Conservation (phyloP, 2,888 invertebrate genomes). For the Mimas tiliae region DNA sequence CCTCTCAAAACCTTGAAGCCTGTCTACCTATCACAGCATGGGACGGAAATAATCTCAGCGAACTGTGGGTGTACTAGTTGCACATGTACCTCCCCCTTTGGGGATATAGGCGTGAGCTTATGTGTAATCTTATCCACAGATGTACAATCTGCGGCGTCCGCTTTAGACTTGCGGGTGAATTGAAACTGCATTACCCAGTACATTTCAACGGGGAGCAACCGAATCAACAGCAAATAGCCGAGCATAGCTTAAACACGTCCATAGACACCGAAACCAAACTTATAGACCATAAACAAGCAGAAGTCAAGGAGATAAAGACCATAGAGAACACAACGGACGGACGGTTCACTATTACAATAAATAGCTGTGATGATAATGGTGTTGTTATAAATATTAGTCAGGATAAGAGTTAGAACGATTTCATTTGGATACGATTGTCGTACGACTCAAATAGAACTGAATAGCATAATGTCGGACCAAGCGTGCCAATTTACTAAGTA, state of each 20-base stretch:
- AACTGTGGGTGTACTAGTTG: too few relatives aligned
- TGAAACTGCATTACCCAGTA: slow-evolving; percentile 74
- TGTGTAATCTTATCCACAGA: slow-evolving; percentile 44
- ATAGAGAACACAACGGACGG: slow-evolving; percentile 36
- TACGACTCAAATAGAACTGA: too few relatives aligned
- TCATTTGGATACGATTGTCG: background rate
- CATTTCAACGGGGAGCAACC: slow-evolving; percentile 63
- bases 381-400: slow-evolving; percentile 60
- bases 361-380: slow-evolving; percentile 56
- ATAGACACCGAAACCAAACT: background rate
- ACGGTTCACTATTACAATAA: slow-evolving; percentile 65
- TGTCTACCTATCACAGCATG: too few relatives aligned
- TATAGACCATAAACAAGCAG: background rate
- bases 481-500: too few relatives aligned
- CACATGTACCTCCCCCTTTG: too few relatives aligned
- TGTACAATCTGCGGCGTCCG: slow-evolving; percentile 71
- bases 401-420: slow-evolving; percentile 20
- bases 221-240: slow-evolving; percentile 30
- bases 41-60: too few relatives aligned
- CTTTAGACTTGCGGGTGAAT: slow-evolving; percentile 70
- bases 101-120: too few relatives aligned
- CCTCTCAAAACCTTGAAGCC: too few relatives aligned
- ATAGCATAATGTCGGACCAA: too few relatives aligned
- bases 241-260: background rate
- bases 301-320: slow-evolving; percentile 23